Evolutionary conservation across 1,140 invertebrate genomes (phyloP), one percentile per base, ranked within the genome.

Genomic region (Venustaconcha ellipsiformis): DNA sequence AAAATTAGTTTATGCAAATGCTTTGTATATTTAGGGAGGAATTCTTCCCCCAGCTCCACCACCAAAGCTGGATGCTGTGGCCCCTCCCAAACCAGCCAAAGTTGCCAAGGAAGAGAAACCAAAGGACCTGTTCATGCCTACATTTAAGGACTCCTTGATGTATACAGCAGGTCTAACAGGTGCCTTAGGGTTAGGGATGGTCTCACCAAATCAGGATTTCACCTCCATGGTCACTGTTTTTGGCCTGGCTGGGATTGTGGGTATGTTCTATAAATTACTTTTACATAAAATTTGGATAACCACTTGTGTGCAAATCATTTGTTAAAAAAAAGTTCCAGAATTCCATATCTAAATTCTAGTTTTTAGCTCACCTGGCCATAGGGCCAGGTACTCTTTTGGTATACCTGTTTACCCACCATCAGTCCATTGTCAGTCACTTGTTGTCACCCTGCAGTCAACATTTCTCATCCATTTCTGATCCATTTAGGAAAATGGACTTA

Each of bases 191-290:
- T 89, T 97, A 2, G 96, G 95, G 63, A 91, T 93, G 56, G 92
- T 91, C 0, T 94, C 95, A 58, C 96, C 96, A 5, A 96, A 95
- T 89, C 90, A 94, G 14, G 93, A 94, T 26, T 96, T 97, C 84
- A 95, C 95, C 1, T 94, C 94, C 14, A 97, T 96, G 95, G 93
- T 95, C 26, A 95, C 95, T 2, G 96, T 95, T 14, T 93, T 97
- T 84, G 94, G 94, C 64, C 88, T 97, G 67, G 92, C 95, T 80
- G 94, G 94, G 86, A 93, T 97, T 83, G 95, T 96, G 58, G 96
- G 95, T 82, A 55, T 11, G 18, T 20, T 20, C 13, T 17, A 20
- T 66, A 18, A n/a, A 62, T 5, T 23, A 62, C 20, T 1, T 48
- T 6, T 48, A 48, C 37, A 48, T 48, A 48, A 48, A 48, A 48